Conservation (phyloP, 1,140 invertebrate species). For the Heliconius congener region DNA sequence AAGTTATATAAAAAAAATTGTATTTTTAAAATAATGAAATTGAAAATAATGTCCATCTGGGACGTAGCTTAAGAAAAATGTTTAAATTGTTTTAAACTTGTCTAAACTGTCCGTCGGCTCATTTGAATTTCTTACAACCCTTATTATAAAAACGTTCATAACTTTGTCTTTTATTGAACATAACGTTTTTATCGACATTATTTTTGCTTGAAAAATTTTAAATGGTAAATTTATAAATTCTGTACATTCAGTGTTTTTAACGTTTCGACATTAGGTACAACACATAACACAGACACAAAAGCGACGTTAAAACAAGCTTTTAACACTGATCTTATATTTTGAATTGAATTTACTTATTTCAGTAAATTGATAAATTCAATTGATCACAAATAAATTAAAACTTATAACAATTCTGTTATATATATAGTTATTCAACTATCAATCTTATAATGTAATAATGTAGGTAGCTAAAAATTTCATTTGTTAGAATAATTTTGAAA, state of each 20-base stretch:
- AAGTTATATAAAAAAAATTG: neutral
- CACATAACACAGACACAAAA: too few species aligned
- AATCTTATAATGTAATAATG: too few species aligned
- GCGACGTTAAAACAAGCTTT: too few species aligned
- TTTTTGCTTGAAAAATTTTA: neutral
- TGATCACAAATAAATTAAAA: too few species aligned
- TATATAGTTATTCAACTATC: too few species aligned
- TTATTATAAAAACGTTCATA: conserved; percentile 1
- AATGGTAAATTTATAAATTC: neutral
- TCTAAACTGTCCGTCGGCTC: conserved; percentile 11
- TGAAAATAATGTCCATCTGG: neutral
- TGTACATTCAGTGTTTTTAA: neutral
- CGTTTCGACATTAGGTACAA: too few species aligned
- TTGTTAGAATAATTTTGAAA: too few species aligned
- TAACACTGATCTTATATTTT: too few species aligned
- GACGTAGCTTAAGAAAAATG: conserved; percentile 7
- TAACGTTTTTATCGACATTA: neutral
- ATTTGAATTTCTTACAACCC: conserved; percentile 10
- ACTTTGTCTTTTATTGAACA: neutral
- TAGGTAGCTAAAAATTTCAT: too few species aligned
- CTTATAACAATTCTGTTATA: too few species aligned
- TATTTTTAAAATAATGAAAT: neutral
- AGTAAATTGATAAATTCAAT: too few species aligned
- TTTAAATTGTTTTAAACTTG: conserved; percentile 21
- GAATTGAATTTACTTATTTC: too few species aligned